A percentile compares a stretch with the other conserved stretches of the same genome.
phyloP scores from a whole-genome alignment of 2,113 vertebrate species.

The Peromyscus polionotus region DNA sequence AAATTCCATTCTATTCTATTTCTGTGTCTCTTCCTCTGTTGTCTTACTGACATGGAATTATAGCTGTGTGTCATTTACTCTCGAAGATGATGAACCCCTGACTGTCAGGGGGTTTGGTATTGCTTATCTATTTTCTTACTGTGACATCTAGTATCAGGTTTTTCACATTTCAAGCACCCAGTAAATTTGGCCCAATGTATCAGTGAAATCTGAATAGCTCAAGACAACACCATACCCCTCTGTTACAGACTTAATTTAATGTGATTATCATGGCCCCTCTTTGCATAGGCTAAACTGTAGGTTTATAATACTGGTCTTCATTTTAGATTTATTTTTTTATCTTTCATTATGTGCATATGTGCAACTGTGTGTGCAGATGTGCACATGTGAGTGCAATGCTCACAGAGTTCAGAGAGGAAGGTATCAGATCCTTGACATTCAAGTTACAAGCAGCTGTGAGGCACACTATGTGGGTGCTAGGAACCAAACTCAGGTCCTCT shows the following conservation, averaged over 20 bases:
- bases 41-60: background rate
- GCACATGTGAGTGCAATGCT: background rate
- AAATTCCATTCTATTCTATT: background rate
- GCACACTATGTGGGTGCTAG: background rate
- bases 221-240: background rate
- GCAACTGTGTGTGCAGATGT: background rate
- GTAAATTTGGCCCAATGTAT: constrained; percentile 33
- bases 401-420: background rate
- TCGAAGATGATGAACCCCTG: background rate
- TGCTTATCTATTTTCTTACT: background rate
- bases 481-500: background rate
- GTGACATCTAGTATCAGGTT: background rate
- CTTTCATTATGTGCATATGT: background rate
- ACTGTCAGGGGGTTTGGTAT: background rate
- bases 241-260: background rate
- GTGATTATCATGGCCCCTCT: background rate
- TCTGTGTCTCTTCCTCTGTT: constrained; percentile 13
- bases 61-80: background rate
- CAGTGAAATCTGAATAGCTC: background rate
- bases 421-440: background rate
- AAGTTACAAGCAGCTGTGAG: background rate
- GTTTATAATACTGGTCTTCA: background rate
- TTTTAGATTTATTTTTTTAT: background rate
- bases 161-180: background rate
- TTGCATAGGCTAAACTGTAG: background rate